A percentile compares a stretch with the other conserved stretches of the same genome.
Conservation (phyloP, 2,888 invertebrate genomes). For the Cactoblastis cactorum region DNA sequence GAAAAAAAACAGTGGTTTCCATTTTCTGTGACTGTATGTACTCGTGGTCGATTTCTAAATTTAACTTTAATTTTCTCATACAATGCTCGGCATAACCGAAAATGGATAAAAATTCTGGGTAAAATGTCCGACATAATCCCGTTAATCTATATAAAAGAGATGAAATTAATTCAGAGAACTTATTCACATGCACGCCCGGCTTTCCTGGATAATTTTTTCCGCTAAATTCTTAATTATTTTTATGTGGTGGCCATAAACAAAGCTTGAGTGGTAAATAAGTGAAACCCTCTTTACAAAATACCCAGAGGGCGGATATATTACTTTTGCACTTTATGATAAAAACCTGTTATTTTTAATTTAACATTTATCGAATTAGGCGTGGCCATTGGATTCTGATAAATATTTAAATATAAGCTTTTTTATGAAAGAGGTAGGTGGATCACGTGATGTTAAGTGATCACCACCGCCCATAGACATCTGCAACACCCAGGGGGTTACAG, state of each 20-base stretch:
- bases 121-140: background rate
- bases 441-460: no score
- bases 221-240: slow-evolving; percentile 31
- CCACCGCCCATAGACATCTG: no score
- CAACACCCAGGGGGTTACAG: no score
- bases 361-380: no score
- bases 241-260: slow-evolving; percentile 41
- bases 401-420: no score
- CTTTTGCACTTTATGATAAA: background rate
- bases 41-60: no score
- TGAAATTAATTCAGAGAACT: background rate
- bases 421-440: no score
- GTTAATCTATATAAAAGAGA: background rate
- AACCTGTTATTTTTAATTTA: no score
- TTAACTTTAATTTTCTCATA: no score
- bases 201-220: slow-evolving; percentile 25
- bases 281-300: slow-evolving; percentile 17
- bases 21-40: no score
- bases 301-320: background rate
- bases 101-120: background rate
- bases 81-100: background rate
- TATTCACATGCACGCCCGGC: slow-evolving; percentile 10
- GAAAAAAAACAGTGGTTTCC: no score
- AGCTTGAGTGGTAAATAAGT: slow-evolving; percentile 24
- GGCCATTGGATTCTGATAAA: no score